Conservation (phyloP, 1,140 invertebrate genomes). For the Scaptodrosophila lebanonensis region DNA sequence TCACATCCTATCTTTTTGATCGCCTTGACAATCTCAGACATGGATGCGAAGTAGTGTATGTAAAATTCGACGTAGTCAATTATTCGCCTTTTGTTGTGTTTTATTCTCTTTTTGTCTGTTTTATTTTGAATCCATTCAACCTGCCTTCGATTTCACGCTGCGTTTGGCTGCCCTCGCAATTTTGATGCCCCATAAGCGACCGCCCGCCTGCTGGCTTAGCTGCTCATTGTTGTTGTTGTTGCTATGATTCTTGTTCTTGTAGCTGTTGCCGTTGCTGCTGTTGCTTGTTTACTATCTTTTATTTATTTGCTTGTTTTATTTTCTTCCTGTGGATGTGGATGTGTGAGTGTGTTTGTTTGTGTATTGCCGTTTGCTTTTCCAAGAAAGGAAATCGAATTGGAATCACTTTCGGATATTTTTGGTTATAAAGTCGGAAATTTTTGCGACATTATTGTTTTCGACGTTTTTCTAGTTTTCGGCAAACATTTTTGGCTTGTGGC, state of each 20-base stretch:
- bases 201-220: slow-evolving; percentile 11
- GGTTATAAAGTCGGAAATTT: slow-evolving; percentile 75
- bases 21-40: too few species aligned
- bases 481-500: slow-evolving; percentile 29
- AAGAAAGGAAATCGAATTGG: slow-evolving; percentile 71
- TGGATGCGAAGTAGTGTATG: too few species aligned
- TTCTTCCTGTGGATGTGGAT: neutral
- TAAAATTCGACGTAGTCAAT: too few species aligned
- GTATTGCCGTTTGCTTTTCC: slow-evolving; percentile 8
- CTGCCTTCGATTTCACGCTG: slow-evolving; percentile 72
- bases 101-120: too few species aligned
- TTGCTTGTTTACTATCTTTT: slow-evolving; percentile 54
- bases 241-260: slow-evolving; percentile 26
- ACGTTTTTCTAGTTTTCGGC: slow-evolving; percentile 57
- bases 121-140: too few species aligned
- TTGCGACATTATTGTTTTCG: slow-evolving; percentile 74
- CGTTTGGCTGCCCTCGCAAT: slow-evolving; percentile 46
- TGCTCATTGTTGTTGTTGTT: slow-evolving; percentile 35
- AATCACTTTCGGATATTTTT: slow-evolving; percentile 77
- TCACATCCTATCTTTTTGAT: too few species aligned
- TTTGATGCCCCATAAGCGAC: slow-evolving; percentile 41
- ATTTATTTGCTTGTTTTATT: slow-evolving; percentile 58
- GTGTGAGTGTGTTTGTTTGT: slow-evolving; percentile 2
- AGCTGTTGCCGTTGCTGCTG: slow-evolving; percentile 40
- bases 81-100: too few species aligned